phyloP scores from a whole-genome alignment of 2,113 vertebrate species.

The Xenopus tropicalis region DNA sequence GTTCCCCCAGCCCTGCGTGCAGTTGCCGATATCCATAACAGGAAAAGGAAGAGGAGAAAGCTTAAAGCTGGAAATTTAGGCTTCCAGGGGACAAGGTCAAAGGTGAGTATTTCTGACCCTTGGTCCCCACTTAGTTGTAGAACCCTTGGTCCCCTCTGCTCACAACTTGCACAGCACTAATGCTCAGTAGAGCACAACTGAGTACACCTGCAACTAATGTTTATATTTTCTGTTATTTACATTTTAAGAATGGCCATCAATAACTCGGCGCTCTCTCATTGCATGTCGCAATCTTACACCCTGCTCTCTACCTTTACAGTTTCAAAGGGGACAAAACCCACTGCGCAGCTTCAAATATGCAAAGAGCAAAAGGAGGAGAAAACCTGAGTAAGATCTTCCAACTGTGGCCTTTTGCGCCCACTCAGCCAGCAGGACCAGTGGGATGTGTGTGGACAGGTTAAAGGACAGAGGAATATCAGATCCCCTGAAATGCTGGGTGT shows the following conservation, averaged over 20 bases:
- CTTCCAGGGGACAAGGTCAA: background rate
- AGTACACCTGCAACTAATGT: no score
- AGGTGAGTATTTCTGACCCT: background rate
- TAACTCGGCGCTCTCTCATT: no score
- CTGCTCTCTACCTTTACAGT: background rate
- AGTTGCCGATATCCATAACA: constrained; percentile 50
- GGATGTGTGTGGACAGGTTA: no score
- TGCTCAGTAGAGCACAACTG: no score
- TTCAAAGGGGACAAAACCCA: constrained; percentile 22
- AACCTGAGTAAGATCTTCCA: background rate
- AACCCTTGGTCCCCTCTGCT: background rate
- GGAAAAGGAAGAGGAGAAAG: constrained; percentile 49
- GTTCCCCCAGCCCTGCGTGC: constrained; percentile 70
- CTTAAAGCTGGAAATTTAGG: background rate
- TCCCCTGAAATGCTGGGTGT: no score
- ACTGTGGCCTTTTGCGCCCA: background rate
- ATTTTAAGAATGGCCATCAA: no score
- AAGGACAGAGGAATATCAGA: no score
- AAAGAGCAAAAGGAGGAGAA: background rate
- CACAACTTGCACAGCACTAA: no score
- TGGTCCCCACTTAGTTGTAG: background rate
- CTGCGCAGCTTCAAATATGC: constrained; percentile 34
- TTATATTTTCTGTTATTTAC: no score
- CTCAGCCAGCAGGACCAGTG: no score
- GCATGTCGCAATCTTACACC: no score